Conservation (phyloP, 2,888 invertebrate genomes). For the Rugalucina vietnamica region DNA sequence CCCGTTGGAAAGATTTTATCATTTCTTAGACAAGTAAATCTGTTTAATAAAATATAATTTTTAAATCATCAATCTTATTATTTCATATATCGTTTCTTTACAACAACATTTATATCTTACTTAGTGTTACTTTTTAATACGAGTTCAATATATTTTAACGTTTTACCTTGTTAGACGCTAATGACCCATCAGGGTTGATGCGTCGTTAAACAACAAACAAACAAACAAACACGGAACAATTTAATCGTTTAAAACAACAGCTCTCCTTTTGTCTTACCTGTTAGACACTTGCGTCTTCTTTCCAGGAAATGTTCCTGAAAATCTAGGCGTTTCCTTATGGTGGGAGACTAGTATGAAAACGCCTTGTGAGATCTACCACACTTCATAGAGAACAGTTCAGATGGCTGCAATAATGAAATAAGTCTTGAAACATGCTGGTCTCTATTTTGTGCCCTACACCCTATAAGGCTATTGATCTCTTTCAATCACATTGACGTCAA, state of each 20-base stretch:
- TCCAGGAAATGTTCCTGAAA: neutral
- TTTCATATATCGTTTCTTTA: no score
- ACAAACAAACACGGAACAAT: no score
- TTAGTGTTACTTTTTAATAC: no score
- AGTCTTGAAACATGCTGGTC: slow-evolving; percentile 17
- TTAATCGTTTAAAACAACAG: neutral
- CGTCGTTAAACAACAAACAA: no score
- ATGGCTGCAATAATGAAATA: neutral
- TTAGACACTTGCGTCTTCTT: slow-evolving; percentile 28
- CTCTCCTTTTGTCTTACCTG: slow-evolving; percentile 8
- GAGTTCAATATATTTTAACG: no score
- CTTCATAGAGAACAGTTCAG: neutral
- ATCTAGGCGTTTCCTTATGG: neutral
- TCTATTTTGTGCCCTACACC: slow-evolving; percentile 22
- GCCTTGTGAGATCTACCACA: neutral
- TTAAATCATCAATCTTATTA: no score
- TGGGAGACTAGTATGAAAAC: neutral
- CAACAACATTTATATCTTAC: no score
- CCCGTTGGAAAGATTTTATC: no score
- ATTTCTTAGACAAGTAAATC: no score
- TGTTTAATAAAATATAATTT: no score
- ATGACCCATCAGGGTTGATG: no score
- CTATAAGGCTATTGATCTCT: slow-evolving; percentile 28
- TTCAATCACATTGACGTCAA: slow-evolving; percentile 26
- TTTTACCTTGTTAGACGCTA: no score